Base-by-base conservation (phyloP, 2,888 invertebrate species). In the Stenichneumon culpator region DNA sequence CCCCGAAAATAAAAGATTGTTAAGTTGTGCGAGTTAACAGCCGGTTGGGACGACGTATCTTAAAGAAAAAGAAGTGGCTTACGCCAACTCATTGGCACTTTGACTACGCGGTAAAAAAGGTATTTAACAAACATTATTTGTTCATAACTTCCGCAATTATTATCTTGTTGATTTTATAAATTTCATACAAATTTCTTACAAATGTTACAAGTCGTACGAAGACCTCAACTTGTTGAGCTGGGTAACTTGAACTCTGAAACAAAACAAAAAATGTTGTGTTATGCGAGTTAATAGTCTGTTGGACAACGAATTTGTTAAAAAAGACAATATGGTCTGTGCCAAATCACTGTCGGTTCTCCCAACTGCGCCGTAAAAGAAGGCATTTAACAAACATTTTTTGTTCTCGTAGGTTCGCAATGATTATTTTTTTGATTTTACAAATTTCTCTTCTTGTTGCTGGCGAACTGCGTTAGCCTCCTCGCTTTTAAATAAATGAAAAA, bases 171-270 rank as follows among this genome's bases (percentile, higher is more conserved):
- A 32, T 32, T 32, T 32, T 32, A 6, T 6, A 32, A 39, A 39
- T 39, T 39, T 39, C 9, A 39, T 3, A 3, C 39, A 11, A 39
- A 39, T 39, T 11, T 28, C n/a, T n/a, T n/a, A n/a, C n/a, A n/a
- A n/a, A n/a, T n/a, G n/a, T n/a, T n/a, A n/a, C n/a, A n/a, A n/a
- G n/a, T n/a, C 67, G 32, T 22, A 19, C 9, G 72, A 81, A 65
- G 63, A 81, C 63, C 73, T 63, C 39, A 36, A 16, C n/a, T 36
- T n/a, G 9, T 9, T 65, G 11, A 67, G 28, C 47, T n/a, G 16
- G 16, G 32, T 50, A 44, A 39, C 11, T 54, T 54, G 3, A n/a
- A 52, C 19, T 39, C 0, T 2, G 39, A 39, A 39, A 22, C 3
- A 22, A 3, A 22, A 57, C n/a, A 25, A 32, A 77, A n/a, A 69